Evolutionary conservation across 92 coral and sea anemone genomes (phyloP).

Genomic region (Diadumene lineata): DNA sequence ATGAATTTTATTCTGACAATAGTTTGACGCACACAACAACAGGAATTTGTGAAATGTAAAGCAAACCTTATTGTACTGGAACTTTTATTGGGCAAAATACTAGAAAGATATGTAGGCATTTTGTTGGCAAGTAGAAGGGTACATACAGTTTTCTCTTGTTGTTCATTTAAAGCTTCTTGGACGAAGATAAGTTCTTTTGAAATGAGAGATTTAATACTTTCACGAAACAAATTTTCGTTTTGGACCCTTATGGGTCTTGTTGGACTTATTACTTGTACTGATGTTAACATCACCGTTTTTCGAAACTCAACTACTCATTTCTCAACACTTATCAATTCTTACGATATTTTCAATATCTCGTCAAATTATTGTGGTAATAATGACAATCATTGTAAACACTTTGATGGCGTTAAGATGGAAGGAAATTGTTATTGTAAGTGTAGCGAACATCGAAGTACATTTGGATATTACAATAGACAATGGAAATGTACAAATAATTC

Average conservation of each 20-base stretch:
- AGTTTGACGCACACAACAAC: neutral
- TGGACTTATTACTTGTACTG: too few species aligned
- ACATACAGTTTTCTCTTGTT: too few species aligned
- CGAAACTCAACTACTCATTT: neutral
- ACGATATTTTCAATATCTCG: conserved; percentile 16
- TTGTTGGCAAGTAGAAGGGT: too few species aligned
- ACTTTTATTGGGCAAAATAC: too few species aligned
- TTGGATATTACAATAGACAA: conserved; percentile 14
- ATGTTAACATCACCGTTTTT: conserved; percentile 5
- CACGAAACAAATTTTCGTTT: too few species aligned
- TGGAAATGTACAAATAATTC: conserved; percentile 30
- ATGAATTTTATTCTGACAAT: neutral
- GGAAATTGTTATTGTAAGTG: conserved; percentile 24
- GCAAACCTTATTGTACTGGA: too few species aligned
- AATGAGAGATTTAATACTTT: too few species aligned
- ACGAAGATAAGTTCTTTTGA: too few species aligned
- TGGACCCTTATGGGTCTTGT: too few species aligned
- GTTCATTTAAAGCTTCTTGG: too few species aligned
- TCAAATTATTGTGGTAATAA: conserved; percentile 1
- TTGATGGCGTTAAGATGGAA: conserved; percentile 3
- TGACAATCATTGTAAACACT: conserved; percentile 5
- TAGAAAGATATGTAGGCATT: too few species aligned
- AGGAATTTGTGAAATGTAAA: neutral
- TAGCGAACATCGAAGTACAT: conserved; percentile 16
- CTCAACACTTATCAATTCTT: neutral